These are phyloP conservation scores for Epinephelus moara DNA, from an alignment of 2,113 vertebrate genomes.

Conservation along the genomic window DNA sequence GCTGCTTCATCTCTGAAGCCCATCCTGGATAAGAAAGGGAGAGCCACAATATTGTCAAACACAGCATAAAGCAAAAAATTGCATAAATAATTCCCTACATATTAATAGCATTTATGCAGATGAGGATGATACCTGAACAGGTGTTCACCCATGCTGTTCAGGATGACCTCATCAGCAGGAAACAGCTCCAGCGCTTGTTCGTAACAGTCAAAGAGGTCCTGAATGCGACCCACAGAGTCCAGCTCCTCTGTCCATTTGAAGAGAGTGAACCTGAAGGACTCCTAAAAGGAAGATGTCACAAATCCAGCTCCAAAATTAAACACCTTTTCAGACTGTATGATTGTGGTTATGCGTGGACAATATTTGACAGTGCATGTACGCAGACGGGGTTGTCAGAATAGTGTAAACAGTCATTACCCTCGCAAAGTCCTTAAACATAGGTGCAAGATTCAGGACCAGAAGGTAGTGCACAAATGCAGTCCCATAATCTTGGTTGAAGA, in stretches of 20 bases:
- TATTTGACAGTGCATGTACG: neutral
- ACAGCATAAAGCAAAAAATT: neutral
- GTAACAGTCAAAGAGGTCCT: slow-evolving; percentile 95
- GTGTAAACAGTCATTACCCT: slow-evolving; percentile 67
- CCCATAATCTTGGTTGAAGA: slow-evolving; percentile 92
- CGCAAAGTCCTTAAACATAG: slow-evolving; percentile 88
- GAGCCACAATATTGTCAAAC: neutral
- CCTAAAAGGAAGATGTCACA: slow-evolving; percentile 79
- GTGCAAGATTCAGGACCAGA: slow-evolving; percentile 92
- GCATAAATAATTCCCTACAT: neutral
- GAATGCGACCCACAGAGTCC: slow-evolving; percentile 90
- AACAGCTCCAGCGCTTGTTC: slow-evolving; percentile 96
- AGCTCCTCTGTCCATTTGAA: slow-evolving; percentile 96
- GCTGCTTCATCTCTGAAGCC: slow-evolving; percentile 98
- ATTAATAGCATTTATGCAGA: neutral
- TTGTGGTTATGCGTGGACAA: neutral
- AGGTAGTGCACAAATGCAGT: slow-evolving; percentile 97
- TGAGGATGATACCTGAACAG: slow-evolving; percentile 91
- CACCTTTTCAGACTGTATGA: neutral
- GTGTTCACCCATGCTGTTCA: slow-evolving; percentile 98
- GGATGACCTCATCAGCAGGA: slow-evolving; percentile 94
- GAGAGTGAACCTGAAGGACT: slow-evolving; percentile 95
- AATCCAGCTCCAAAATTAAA: neutral
- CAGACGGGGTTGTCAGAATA: neutral
- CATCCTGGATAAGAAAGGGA: slow-evolving; percentile 84